Evolutionary conservation across 2,797 vertebrate genomes (phyloP).

Genomic region (Mastacembelus armatus): DNA sequence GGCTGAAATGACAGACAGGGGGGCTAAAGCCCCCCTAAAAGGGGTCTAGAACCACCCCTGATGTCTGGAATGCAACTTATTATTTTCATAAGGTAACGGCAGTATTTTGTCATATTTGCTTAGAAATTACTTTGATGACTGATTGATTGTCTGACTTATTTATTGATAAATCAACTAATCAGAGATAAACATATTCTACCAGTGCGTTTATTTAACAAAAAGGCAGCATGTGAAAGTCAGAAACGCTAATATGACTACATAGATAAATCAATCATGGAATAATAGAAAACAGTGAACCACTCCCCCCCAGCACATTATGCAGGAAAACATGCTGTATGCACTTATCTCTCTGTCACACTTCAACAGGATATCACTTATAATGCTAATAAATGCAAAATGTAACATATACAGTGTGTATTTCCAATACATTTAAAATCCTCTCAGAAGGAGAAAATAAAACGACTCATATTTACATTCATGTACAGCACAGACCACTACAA

Average conservation of each 20-base stretch:
- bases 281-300: constrained; percentile 37
- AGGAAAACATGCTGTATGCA: neutral
- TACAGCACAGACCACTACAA: constrained; percentile 42
- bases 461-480: constrained; percentile 60
- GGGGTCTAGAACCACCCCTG: too few relatives aligned
- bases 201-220: constrained; percentile 52
- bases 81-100: too few relatives aligned
- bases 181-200: constrained; percentile 33
- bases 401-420: constrained; percentile 38
- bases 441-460: constrained; percentile 39
- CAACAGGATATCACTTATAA: constrained; percentile 1
- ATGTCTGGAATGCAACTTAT: too few relatives aligned
- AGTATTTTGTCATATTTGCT: too few relatives aligned
- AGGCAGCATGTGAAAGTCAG: constrained; percentile 77
- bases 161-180: too few relatives aligned
- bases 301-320: too few relatives aligned
- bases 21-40: too few relatives aligned
- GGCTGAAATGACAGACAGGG: too few relatives aligned
- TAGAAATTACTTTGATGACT: too few relatives aligned
- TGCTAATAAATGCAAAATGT: constrained; percentile 18
- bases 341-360: constrained; percentile 10
- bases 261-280: constrained; percentile 49
- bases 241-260: constrained; percentile 31
- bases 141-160: too few relatives aligned
- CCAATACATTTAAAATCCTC: constrained; percentile 54